A percentile compares a stretch with the other conserved stretches of the same genome.
Conservation (phyloP, 2,888 invertebrate species). For the Caenorhabditis sinica region DNA sequence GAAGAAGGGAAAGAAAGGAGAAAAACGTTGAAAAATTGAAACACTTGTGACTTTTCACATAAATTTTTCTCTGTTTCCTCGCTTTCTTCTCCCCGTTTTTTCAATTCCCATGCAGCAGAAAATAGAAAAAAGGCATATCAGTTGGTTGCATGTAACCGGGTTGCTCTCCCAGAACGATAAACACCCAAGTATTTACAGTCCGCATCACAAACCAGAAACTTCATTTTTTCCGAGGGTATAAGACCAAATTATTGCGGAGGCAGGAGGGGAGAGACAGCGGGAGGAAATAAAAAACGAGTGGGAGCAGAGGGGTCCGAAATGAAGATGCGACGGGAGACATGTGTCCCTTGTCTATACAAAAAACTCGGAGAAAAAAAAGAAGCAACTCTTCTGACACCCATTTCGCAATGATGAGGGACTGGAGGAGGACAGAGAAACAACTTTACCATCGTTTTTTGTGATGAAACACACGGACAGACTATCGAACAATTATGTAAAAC, state of each 20-base stretch:
- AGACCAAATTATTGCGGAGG: background rate
- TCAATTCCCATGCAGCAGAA: conserved; percentile 18
- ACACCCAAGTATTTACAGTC: conserved; percentile 4
- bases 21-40: conserved; percentile 37
- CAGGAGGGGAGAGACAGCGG: background rate
- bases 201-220: conserved; percentile 35
- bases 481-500: conserved; percentile 55
- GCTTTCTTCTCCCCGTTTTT: background rate
- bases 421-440: conserved; percentile 6
- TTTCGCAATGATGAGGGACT: conserved; percentile 51
- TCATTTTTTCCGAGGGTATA: background rate
- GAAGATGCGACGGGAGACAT: conserved; percentile 57
- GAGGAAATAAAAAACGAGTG: conserved; percentile 28
- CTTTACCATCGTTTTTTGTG: conserved; percentile 18
- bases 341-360: conserved; percentile 44
- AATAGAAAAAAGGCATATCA: conserved; percentile 36
- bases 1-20: conserved; percentile 7
- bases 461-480: conserved; percentile 36
- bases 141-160: conserved; percentile 20
- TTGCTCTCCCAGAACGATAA: conserved; percentile 43
- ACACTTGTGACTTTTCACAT: conserved; percentile 40
- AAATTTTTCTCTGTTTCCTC: conserved; percentile 9
- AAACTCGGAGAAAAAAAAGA: conserved; percentile 26
- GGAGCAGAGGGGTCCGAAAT: conserved; percentile 43
- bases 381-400: conserved; percentile 34